Percentiles rank a stretch among this genome's conserved stretches.
phyloP scores from a whole-genome alignment of 2,888 invertebrate genomes.

The Volucella bombylans region DNA sequence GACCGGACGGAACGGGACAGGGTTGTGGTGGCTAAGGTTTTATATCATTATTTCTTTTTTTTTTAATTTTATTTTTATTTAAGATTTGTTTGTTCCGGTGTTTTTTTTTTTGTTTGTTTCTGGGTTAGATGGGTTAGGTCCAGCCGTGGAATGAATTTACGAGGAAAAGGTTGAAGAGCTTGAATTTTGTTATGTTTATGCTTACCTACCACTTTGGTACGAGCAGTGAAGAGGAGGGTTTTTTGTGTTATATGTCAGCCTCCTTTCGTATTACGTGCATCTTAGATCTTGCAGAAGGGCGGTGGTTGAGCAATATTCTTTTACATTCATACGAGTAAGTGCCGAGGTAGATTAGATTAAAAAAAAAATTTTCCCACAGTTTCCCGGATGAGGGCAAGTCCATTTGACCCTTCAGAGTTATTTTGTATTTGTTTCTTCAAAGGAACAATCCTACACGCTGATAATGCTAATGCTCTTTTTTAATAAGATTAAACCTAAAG shows the following conservation, averaged over 20 bases:
- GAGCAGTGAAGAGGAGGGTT: neutral
- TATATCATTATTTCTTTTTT: slow-evolving; percentile 26
- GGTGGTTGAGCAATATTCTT: slow-evolving; percentile 1
- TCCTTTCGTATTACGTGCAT: neutral
- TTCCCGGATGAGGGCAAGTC: neutral
- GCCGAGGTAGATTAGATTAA: neutral
- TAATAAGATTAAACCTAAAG: too few relatives aligned
- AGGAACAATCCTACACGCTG: too few relatives aligned
- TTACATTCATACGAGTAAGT: slow-evolving; percentile 4
- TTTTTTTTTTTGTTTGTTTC: slow-evolving; percentile 15
- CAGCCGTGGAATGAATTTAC: slow-evolving; percentile 40
- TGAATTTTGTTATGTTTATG: slow-evolving; percentile 35
- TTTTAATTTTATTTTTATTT: slow-evolving; percentile 17
- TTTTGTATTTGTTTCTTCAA: slow-evolving; percentile 1
- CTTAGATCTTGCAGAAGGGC: slow-evolving; percentile 24
- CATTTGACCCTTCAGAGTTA: slow-evolving; percentile 23
- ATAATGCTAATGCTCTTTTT: too few relatives aligned
- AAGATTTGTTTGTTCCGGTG: neutral
- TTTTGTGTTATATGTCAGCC: neutral
- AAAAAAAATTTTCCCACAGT: slow-evolving; percentile 34
- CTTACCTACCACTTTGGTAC: neutral
- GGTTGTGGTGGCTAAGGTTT: slow-evolving; percentile 56
- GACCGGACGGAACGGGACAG: slow-evolving; percentile 4
- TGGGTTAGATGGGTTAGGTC: slow-evolving; percentile 34
- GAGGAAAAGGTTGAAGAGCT: slow-evolving; percentile 34